Conservation (phyloP, 2,113 vertebrate species). For the Onychostruthus taczanowskii region DNA sequence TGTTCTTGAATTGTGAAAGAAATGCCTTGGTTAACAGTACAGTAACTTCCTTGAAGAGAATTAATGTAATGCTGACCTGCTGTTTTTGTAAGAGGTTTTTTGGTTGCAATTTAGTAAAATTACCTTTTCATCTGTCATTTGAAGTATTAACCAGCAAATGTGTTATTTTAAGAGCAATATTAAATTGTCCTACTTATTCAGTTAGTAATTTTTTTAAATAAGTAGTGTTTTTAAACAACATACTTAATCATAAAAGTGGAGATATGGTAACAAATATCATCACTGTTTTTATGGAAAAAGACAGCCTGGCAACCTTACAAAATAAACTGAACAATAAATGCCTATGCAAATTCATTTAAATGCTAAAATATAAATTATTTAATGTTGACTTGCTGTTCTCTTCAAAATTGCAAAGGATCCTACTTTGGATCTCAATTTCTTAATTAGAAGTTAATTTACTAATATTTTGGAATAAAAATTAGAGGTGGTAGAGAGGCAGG, state of each 20-base stretch:
- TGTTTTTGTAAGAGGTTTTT: background rate
- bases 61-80: background rate
- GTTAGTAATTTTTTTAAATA: background rate
- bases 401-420: background rate
- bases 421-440: background rate
- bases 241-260: background rate
- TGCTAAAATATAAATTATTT: background rate
- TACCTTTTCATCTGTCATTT: background rate
- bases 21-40: background rate
- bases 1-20: slow-evolving; percentile 39
- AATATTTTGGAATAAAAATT: background rate
- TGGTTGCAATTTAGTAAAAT: background rate
- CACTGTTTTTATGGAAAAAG: background rate
- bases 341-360: background rate
- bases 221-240: background rate
- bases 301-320: background rate
- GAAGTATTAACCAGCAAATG: background rate
- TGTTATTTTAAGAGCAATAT: background rate
- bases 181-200: background rate
- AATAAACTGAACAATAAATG: background rate
- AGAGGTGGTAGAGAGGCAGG: background rate
- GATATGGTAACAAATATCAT: background rate
- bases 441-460: background rate
- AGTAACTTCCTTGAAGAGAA: slow-evolving; percentile 6
- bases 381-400: background rate